Evolutionary conservation across 1,140 invertebrate genomes (phyloP).

Genomic region (Pseudomyrmex pallidus): DNA sequence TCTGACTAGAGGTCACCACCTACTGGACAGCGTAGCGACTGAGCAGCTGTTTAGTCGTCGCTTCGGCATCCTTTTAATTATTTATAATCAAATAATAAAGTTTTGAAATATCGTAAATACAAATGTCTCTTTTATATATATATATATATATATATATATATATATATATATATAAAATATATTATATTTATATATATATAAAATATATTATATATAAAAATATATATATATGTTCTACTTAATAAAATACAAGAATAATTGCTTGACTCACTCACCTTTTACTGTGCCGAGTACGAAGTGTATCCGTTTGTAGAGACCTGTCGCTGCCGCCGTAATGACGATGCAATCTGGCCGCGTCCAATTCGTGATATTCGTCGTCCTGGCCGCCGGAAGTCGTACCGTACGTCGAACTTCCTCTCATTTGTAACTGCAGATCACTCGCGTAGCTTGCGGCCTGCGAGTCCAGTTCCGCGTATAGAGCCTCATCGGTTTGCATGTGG

Average conservation of each 20-base stretch:
- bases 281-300: conserved; percentile 81
- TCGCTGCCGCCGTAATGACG: conserved; percentile 82
- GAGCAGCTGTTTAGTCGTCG: too few relatives aligned
- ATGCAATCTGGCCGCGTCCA: conserved; percentile 83
- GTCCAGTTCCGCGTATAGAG: conserved; percentile 89
- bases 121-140: neutral
- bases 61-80: neutral
- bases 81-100: neutral
- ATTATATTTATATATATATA: too few relatives aligned
- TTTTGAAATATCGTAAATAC: neutral
- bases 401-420: conserved; percentile 82
- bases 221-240: neutral
- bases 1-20: too few relatives aligned
- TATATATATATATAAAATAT: too few relatives aligned
- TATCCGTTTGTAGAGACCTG: conserved; percentile 79
- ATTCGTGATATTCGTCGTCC: conserved; percentile 84
- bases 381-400: conserved; percentile 80
- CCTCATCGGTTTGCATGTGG: conserved; percentile 89
- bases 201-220: too few relatives aligned
- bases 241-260: neutral
- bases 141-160: too few relatives aligned
- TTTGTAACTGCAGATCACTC: conserved; percentile 83
- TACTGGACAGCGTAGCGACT: too few relatives aligned
- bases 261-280: conserved; percentile 81
- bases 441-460: conserved; percentile 84